These are phyloP conservation scores for Empidonax traillii DNA, from an alignment of 2,113 vertebrate species.

Conservation along the genomic window DNA sequence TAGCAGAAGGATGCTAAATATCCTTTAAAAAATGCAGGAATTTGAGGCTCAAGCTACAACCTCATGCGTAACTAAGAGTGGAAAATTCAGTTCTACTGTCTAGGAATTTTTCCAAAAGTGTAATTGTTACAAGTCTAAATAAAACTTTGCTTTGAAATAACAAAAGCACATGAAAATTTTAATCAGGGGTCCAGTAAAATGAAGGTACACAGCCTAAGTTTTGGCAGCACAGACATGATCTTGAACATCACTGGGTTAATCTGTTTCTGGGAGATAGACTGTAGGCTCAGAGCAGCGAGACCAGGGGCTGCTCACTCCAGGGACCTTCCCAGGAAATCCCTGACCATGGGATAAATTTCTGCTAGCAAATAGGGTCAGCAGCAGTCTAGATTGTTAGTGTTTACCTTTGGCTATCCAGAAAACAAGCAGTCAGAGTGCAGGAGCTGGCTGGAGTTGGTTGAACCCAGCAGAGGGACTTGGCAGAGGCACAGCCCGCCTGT, in stretches of 20 bases:
- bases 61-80: not conserved
- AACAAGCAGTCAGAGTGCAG: not conserved
- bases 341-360: not conserved
- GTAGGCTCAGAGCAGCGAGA: not conserved
- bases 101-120: not conserved
- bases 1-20: not conserved
- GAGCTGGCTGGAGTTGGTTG: not conserved
- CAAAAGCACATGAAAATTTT: not conserved
- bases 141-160: not conserved
- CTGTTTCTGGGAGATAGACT: not conserved
- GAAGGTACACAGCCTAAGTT: not conserved
- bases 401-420: not conserved
- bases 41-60: not conserved
- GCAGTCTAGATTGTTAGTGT: not conserved
- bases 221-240: not conserved
- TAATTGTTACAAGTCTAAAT: not conserved
- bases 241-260: not conserved
- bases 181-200: not conserved
- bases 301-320: not conserved
- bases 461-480: not conserved
- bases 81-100: not conserved
- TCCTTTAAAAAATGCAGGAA: slow-evolving; percentile 30
- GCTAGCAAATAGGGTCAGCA: not conserved
- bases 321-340: not conserved
- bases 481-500: not conserved